Percentiles rank a stretch among this genome's conserved stretches.
phyloP scores from a whole-genome alignment of 2,113 vertebrate genomes.

The Fukomys damarensis region DNA sequence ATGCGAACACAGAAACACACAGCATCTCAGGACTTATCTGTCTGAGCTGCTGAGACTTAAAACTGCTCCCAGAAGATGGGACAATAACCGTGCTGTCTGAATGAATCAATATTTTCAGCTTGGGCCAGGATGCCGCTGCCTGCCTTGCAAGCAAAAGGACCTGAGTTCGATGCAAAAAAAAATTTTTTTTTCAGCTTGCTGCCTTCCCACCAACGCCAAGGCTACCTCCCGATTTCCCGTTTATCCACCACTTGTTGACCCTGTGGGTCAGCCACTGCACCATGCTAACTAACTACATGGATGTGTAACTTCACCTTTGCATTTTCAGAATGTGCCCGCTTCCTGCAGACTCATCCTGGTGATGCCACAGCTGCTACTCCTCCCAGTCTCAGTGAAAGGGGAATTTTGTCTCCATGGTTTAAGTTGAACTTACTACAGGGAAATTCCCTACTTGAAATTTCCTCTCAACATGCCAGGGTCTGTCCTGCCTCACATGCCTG shows the following conservation, averaged over 20 bases:
- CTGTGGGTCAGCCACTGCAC: rapidly evolving
- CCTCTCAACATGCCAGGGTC: no score
- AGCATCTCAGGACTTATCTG: background rate
- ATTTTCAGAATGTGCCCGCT: background rate
- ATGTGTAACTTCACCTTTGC: background rate
- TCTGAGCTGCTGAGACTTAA: background rate
- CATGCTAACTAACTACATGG: rapidly evolving
- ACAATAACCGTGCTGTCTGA: no score
- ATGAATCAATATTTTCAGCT: background rate
- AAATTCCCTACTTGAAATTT: no score
- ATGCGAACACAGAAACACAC: background rate
- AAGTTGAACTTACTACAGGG: no score
- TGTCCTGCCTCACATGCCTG: no score
- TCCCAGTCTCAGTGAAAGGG: no score
- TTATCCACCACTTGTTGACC: rapidly evolving
- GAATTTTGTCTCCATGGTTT: no score
- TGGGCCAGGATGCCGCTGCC: no score
- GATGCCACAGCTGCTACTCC: rapidly evolving
- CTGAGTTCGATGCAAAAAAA: no score
- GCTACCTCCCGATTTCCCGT: background rate
- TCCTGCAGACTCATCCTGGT: background rate
- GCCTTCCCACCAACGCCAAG: background rate
- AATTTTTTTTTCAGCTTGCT: background rate
- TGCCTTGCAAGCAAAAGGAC: no score
- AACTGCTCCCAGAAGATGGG: background rate